Percentiles rank a stretch among this genome's conserved stretches.
phyloP scores from a whole-genome alignment of 1,140 invertebrate genomes.

The Hyles vespertilio region DNA sequence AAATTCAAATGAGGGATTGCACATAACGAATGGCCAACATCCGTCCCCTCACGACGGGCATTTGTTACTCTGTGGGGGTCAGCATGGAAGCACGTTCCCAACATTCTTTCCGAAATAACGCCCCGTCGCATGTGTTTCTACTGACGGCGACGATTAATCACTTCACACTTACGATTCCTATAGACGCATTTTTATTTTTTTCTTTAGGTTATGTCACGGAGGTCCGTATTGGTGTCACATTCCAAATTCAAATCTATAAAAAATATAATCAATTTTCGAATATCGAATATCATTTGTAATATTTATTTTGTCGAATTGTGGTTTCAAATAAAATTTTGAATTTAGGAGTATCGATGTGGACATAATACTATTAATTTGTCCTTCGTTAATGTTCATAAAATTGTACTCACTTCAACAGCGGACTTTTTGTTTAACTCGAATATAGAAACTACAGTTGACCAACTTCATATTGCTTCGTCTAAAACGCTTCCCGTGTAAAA shows the following conservation, averaged over 20 bases:
- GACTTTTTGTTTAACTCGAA: no score
- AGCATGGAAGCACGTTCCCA: constrained; percentile 58
- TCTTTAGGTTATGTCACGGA: not conserved
- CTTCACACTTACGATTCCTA: constrained; percentile 48
- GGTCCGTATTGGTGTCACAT: not conserved
- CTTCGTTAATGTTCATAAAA: no score
- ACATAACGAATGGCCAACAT: constrained; percentile 54
- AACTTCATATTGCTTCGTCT: not conserved
- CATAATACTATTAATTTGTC: no score
- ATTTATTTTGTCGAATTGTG: no score
- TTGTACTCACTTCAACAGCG: no score
- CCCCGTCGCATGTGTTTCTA: constrained; percentile 49
- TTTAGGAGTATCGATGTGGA: no score
- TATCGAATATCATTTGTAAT: no score
- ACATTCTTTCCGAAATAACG: constrained; percentile 68
- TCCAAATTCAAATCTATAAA: not conserved
- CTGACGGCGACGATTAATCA: constrained; percentile 58
- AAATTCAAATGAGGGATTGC: constrained; percentile 53
- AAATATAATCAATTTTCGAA: not conserved
- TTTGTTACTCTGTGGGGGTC: constrained; percentile 60
- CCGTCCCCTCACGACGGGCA: constrained; percentile 44
- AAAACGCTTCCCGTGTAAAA: not conserved
- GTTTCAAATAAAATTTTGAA: no score
- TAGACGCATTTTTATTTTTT: constrained; percentile 15
- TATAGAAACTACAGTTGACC: no score